Evolutionary conservation across 1,140 invertebrate genomes (phyloP), one percentile per base, ranked within the genome.

Genomic region (Drosophila arawakana): DNA sequence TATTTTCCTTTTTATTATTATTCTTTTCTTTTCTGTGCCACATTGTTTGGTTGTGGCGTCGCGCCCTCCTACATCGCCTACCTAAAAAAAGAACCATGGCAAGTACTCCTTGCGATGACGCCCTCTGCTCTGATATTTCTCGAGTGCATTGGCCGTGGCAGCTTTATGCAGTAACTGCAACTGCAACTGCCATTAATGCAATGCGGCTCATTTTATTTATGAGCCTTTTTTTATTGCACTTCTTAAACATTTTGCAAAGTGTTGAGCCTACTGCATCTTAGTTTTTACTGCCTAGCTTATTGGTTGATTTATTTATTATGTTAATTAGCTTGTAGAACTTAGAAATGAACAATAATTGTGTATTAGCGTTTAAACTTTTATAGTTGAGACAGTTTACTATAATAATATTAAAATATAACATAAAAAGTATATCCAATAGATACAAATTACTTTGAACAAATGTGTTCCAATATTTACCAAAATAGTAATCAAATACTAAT

Each of bases 131-230:
- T 43, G 52, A 35, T 60, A 49, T 47, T 60, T 54, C 66, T 82
- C 68, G 82, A 86, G 82, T 88, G 82, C 82, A 88, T 82, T 86
- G 82, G 81, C 82, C 82, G 76, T 81, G 82, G 79, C 73, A 88
- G 75, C 72, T 88, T 85, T 85, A 85, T 81, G 68, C 34, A 15
- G 34, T 34, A 54, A 54, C 80, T 85, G 82, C 82, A 35, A 54
- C 80, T 85, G 82, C 82, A 88, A 76, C 65, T 82, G 83, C 82
- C 82, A 86, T 86, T 88, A 86, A 86, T 86, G 82, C 83, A 86
- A 82, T 88, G 83, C 80, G 83, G 83, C 80, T 79, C 83, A 71
- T 67, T 76, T 88, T 86, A 86, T 86, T 86, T 86, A 86, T 81
- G 82, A 73, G 75, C 39, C 54, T 68, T 79, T 81, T 88, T 88